Evolutionary conservation across 2,797 vertebrate species (phyloP).

Genomic region (Dendrocincla fuliginosa): DNA sequence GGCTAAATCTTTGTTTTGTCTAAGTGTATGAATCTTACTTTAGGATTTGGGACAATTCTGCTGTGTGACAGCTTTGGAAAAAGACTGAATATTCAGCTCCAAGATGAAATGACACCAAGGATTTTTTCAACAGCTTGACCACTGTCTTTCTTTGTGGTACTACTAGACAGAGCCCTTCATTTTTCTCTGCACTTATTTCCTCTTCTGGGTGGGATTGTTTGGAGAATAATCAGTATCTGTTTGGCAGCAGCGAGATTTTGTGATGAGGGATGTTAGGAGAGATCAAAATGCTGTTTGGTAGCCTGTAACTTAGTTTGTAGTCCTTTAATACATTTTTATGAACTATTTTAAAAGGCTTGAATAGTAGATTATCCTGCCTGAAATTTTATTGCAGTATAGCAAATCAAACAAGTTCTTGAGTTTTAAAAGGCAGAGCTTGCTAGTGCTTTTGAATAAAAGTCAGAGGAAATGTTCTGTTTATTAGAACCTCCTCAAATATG

Average conservation of each 20-base stretch:
- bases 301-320: neutral
- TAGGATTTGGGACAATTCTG: neutral
- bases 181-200: neutral
- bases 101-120: neutral
- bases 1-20: neutral
- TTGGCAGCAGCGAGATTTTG: neutral
- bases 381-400: conserved; percentile 3
- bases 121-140: neutral
- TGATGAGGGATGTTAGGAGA: neutral
- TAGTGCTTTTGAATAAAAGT: neutral
- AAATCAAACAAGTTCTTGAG: conserved; percentile 1
- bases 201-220: neutral
- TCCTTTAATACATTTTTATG: neutral
- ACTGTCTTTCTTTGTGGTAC: neutral
- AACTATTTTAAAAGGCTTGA: neutral
- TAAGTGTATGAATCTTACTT: neutral
- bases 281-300: neutral
- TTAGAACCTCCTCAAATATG: neutral
- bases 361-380: neutral
- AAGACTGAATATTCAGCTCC: neutral
- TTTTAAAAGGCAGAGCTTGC: neutral
- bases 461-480: neutral
- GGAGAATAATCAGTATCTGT: neutral
- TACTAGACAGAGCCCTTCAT: neutral
- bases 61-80: neutral